Evolutionary conservation across 2,113 vertebrate species (phyloP), one percentile per base, ranked within the genome.

Genomic region (Halichoeres trimaculatus): DNA sequence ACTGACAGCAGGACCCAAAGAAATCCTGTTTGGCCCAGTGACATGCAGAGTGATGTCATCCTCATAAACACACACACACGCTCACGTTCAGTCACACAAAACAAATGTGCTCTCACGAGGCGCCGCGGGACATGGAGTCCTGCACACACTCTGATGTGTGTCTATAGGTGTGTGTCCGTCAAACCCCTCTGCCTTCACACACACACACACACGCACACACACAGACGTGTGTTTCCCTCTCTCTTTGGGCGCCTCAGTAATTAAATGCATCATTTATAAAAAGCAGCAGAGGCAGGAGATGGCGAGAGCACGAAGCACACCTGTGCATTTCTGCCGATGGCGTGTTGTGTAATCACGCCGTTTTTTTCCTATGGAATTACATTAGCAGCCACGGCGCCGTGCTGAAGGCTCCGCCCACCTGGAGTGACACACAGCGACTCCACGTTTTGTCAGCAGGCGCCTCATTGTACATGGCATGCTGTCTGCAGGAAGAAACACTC

Each of bases 241-340:
- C 34, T 67, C 48, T 58, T 13, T 24, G 22, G 34, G 24, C 62
- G 41, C 36, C 63, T 81, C 59, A 77, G 88, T 70, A 85, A 73
- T 76, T 26, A 70, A 81, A 80, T 88, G 61, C 87, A 88, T 88
- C 58, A 84, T 90, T 90, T n/a, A 88, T 84, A 77, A 83, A 61
- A 78, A 73, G 89, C 91, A n/a, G n/a, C n/a, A n/a, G n/a, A n/a
- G 77, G 84, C 81, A 70, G 74, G 78, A 73, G 73, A 83, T 17
- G 70, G 83, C 83, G 60, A 70, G 70, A 85, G 86, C 86, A 86
- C 89, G 77, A 89, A 77, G 82, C 62, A 8, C 83, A 90, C 89
- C 78, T 90, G 87, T 90, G 81, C 78, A 51, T 90, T 78, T 53
- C n/a, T n/a, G 77, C 83, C 67, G 13, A 22, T 40, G 52, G 81